Percentiles rank a stretch among this genome's conserved stretches.
These are phyloP conservation scores for Blastobasis adustella DNA, from an alignment of 2,888 invertebrate genomes.

Conservation along the genomic window DNA sequence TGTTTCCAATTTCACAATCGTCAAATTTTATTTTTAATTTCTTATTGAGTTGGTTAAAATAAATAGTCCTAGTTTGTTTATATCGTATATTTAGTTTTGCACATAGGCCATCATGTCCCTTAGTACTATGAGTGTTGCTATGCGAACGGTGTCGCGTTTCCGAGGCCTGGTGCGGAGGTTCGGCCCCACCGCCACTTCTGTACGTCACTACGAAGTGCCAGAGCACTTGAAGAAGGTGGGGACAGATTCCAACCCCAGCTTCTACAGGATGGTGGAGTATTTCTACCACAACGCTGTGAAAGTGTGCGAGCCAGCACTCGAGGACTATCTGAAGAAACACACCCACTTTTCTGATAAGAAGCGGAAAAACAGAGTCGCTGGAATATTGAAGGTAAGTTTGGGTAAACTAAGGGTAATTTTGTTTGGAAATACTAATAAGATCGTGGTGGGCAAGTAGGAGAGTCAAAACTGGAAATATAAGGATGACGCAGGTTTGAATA, in stretches of 20 bases:
- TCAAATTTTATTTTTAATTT: too few species aligned
- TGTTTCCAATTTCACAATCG: too few species aligned
- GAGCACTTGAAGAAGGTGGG: slow-evolving; percentile 32
- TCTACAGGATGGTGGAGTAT: slow-evolving; percentile 79
- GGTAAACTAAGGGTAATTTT: too few species aligned
- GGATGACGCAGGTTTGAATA: too few species aligned
- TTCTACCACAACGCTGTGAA: slow-evolving; percentile 79
- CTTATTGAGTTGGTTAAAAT: too few species aligned
- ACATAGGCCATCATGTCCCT: too few species aligned
- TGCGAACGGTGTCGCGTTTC: not conserved
- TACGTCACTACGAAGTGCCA: slow-evolving; percentile 54
- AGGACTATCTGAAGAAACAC: slow-evolving; percentile 63
- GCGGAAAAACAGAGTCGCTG: slow-evolving; percentile 76
- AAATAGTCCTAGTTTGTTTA: too few species aligned
- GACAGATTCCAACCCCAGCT: slow-evolving; percentile 62
- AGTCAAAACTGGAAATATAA: too few species aligned
- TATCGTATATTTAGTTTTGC: too few species aligned
- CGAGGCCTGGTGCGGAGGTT: not conserved
- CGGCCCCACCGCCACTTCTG: slow-evolving; percentile 14
- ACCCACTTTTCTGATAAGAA: slow-evolving; percentile 71
- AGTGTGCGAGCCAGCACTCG: slow-evolving; percentile 67
- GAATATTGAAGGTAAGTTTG: slow-evolving; percentile 68
- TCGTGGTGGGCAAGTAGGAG: too few species aligned
- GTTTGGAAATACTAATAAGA: too few species aligned
- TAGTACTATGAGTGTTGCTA: too few species aligned